Evolutionary conservation across 2,888 invertebrate genomes (phyloP), one percentile per base, ranked within the genome.

Genomic region (Scaptomyza reducta): DNA sequence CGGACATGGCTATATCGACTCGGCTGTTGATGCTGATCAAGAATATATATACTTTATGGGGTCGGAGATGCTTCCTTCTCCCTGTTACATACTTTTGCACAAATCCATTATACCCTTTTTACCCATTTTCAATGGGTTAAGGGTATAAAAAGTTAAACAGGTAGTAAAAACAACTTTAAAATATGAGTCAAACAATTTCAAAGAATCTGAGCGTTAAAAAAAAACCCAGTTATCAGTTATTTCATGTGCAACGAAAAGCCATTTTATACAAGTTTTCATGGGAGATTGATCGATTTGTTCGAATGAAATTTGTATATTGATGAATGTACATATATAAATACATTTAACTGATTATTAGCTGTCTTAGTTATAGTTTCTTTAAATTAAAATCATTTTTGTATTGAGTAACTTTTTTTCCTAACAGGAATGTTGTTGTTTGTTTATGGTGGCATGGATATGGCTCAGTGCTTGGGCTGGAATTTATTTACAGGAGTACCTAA

Each of bases 391-490:
- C 10, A 42, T 6, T 18, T 29, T 2, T 14, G 18, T 29, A 35
- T 13, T 14, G 6, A 47, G 7, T 13, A 6, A 40, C 1, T 27
- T 3, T 9, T 16, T 40, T 51, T 10, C 6, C 45, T 27, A 6
- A 9, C 44, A 89, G 89, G 73, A 16, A 60, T 66, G 0, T 45
- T 86, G 3, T 35, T 88, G 5, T 79, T 89, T 14, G 56, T 70
- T 0, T 78, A 81, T 49, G 87, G 77, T 13, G 89, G 89, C 16
- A 83, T 89, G 89, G 81, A 86, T 35, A 56, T 89, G 66, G 89
- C 89, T 6, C 77, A 79, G 45, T 68, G 89, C 0, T 51, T 89
- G 2, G 86, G 88, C 41, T 89, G 88, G 87, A 75, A 73, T 51
- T 0, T 45, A 2, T 4, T 16, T 9, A 40, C 65, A 0, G 35